These are phyloP conservation scores for Syngnathus typhle DNA, from an alignment of 2,113 vertebrate species.

Conservation along the genomic window DNA sequence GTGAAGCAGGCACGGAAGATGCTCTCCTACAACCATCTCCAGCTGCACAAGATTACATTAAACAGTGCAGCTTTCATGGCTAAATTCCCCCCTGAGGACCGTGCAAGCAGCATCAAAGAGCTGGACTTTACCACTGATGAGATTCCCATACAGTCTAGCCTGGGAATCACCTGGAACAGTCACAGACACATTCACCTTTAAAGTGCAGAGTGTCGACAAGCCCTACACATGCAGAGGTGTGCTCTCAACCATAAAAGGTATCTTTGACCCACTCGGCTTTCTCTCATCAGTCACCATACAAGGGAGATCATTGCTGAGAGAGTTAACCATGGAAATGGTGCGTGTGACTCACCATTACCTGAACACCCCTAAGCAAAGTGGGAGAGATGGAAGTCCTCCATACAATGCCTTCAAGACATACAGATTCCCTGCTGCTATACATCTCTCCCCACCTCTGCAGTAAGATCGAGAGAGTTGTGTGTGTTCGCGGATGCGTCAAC, in stretches of 20 bases:
- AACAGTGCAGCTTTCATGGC: conserved; percentile 4
- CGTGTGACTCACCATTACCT: too few relatives aligned
- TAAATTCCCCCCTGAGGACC: neutral
- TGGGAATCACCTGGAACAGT: too few relatives aligned
- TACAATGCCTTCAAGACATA: too few relatives aligned
- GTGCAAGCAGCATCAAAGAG: neutral
- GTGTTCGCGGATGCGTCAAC: neutral
- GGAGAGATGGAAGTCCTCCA: too few relatives aligned
- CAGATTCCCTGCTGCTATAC: too few relatives aligned
- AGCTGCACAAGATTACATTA: conserved; percentile 8
- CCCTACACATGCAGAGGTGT: neutral
- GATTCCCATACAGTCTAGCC: too few relatives aligned
- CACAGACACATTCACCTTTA: neutral
- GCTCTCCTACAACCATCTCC: neutral
- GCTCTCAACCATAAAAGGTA: neutral
- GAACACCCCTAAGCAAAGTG: too few relatives aligned
- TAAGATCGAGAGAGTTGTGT: neutral
- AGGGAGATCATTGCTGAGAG: too few relatives aligned
- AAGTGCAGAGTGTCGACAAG: neutral
- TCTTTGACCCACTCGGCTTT: neutral
- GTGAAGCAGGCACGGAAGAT: neutral
- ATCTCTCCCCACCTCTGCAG: too few relatives aligned
- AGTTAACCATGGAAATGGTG: too few relatives aligned
- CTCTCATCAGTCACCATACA: too few relatives aligned
- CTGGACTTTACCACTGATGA: neutral